phyloP scores from a whole-genome alignment of 2,888 invertebrate species.

The Drosophila kambysellisi region DNA sequence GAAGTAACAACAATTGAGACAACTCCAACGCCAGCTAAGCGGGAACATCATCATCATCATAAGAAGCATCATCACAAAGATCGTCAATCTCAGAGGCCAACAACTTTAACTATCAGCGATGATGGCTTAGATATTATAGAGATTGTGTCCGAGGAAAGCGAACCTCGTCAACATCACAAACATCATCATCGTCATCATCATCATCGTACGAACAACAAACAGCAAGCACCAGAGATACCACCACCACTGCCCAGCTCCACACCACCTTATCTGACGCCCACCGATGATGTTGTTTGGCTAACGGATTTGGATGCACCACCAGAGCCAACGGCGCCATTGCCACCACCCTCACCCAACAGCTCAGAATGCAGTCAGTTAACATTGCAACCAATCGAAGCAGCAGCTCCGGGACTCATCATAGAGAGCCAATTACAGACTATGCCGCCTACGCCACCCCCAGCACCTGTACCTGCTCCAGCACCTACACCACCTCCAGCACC shows the following conservation, averaged over 20 bases:
- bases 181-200: conserved; percentile 15
- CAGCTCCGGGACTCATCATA: conserved; percentile 2
- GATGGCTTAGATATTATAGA: conserved; percentile 38
- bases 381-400: conserved; percentile 5
- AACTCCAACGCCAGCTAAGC: conserved; percentile 28
- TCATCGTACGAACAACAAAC: conserved; percentile 21
- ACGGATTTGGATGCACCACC: conserved; percentile 16
- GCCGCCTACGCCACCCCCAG: background rate
- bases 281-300: conserved; percentile 27
- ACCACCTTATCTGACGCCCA: conserved; percentile 60
- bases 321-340: conserved; percentile 6
- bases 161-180: conserved; percentile 43
- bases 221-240: conserved; percentile 36
- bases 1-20: conserved; percentile 30
- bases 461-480: background rate
- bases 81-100: conserved; percentile 25
- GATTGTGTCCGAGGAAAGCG: conserved; percentile 22
- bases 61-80: conserved; percentile 42
- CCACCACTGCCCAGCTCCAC: conserved; percentile 57
- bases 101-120: conserved; percentile 39
- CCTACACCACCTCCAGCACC: background rate
- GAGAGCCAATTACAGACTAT: conserved; percentile 5
- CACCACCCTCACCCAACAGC: conserved; percentile 13
- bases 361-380: conserved; percentile 8
- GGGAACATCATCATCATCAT: conserved; percentile 44